Conservation (phyloP, 1,140 invertebrate genomes). For the Mactra quadrangularis region DNA sequence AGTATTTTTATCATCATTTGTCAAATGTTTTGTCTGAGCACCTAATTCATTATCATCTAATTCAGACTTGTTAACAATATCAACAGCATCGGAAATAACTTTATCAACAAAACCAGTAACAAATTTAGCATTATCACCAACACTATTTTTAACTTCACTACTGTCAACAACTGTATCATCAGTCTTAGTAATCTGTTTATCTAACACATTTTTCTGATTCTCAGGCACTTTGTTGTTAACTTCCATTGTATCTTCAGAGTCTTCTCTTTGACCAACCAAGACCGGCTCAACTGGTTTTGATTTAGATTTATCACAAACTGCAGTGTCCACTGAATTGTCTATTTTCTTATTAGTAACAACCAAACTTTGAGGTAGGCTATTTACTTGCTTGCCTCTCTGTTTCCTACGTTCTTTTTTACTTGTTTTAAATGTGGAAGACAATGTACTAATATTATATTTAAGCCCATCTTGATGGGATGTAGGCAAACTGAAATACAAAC, state of each 20-base stretch:
- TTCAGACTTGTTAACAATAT: neutral
- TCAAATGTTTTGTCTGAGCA: neutral
- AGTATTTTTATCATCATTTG: constrained; percentile 6
- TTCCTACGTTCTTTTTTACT: constrained; percentile 47
- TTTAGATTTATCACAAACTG: constrained; percentile 3
- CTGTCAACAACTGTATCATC: neutral
- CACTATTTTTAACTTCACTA: constrained; percentile 1
- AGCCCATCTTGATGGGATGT: constrained; percentile 54
- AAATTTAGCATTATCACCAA: neutral
- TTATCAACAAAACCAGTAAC: neutral
- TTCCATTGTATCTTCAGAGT: constrained; percentile 1
- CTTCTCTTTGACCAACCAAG: constrained; percentile 3
- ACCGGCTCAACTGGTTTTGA: constrained; percentile 8
- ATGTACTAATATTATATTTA: constrained; percentile 24
- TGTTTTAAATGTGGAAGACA: too few species aligned
- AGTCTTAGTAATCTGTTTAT: neutral
- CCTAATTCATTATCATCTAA: neutral
- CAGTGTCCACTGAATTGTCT: neutral
- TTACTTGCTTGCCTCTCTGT: constrained; percentile 17
- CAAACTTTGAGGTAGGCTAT: too few species aligned
- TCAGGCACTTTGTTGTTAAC: neutral
- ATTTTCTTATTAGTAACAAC: too few species aligned
- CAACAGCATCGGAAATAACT: neutral
- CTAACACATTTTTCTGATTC: neutral
- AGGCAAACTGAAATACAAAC: constrained; percentile 84